Evolutionary conservation across 2,113 vertebrate species (phyloP).

Genomic region (Tachuris rubrigastra): DNA sequence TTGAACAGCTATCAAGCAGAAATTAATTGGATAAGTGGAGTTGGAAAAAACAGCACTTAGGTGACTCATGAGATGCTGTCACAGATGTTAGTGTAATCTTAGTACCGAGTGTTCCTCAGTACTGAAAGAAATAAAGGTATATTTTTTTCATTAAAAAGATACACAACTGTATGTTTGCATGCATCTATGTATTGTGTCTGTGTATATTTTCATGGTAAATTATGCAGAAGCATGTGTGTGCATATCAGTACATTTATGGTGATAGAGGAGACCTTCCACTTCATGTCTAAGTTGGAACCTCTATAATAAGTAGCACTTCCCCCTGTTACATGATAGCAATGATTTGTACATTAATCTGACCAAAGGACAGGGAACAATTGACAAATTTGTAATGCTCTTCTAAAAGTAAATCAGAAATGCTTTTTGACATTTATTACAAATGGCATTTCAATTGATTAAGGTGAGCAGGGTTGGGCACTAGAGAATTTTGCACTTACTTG

Average conservation of each 20-base stretch:
- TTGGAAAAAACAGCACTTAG: neutral
- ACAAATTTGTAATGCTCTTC: conserved; percentile 2
- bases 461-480: neutral
- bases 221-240: neutral
- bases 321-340: neutral
- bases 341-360: neutral
- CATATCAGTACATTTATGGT: neutral
- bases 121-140: neutral
- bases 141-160: neutral
- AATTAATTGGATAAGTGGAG: neutral
- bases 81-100: neutral
- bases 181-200: fast-evolving
- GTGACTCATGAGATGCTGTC: neutral
- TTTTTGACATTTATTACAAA: conserved; percentile 23
- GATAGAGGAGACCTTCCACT: neutral
- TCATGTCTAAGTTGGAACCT: neutral
- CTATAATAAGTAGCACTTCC: neutral
- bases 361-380: neutral
- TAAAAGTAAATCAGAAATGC: conserved; percentile 3
- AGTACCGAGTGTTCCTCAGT: neutral
- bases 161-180: neutral
- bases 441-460: conserved; percentile 22
- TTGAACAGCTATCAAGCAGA: neutral
- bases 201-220: neutral
- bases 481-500: conserved; percentile 28